phyloP scores from a whole-genome alignment of 2,888 invertebrate species.

The Acleris cristana region DNA sequence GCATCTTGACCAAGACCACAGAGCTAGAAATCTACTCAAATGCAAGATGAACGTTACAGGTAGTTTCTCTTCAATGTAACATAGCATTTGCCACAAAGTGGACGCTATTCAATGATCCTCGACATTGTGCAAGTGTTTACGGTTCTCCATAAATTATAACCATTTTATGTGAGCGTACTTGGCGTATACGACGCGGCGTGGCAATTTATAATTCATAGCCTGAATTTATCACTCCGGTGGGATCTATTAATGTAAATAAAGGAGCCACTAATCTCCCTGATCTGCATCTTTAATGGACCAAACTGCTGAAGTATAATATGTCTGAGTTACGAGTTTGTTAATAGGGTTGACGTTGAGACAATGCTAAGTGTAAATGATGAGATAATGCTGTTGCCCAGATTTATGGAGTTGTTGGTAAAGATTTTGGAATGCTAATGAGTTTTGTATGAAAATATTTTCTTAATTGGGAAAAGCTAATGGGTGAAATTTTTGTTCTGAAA shows the following conservation, averaged over 20 bases:
- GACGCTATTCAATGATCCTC: background rate
- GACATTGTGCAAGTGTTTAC: slow-evolving; percentile 9
- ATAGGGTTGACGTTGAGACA: slow-evolving; percentile 4
- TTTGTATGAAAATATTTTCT: too few relatives aligned
- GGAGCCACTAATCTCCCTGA: slow-evolving; percentile 18
- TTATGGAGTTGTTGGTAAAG: background rate
- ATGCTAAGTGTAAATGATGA: slow-evolving; percentile 21
- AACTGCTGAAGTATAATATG: slow-evolving; percentile 17
- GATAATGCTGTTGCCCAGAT: background rate
- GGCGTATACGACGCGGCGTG: background rate
- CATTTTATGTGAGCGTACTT: slow-evolving; percentile 7
- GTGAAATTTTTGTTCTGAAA: too few relatives aligned
- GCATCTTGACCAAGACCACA: too few relatives aligned
- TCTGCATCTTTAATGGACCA: slow-evolving; percentile 25
- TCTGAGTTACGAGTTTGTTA: slow-evolving; percentile 28
- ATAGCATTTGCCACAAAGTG: background rate
- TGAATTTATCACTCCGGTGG: slow-evolving; percentile 30
- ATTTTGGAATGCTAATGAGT: background rate
- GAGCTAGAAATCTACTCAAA: too few relatives aligned
- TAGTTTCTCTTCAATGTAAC: slow-evolving; percentile 1
- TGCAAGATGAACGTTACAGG: background rate
- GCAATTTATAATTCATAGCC: slow-evolving; percentile 26
- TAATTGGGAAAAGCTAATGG: too few relatives aligned
- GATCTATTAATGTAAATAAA: slow-evolving; percentile 35
- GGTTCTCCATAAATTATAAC: slow-evolving; percentile 3